Percentiles rank a stretch among this genome's conserved stretches.
These are phyloP conservation scores for Siphamia tubifer DNA, from an alignment of 2,113 vertebrate genomes.

Conservation along the genomic window DNA sequence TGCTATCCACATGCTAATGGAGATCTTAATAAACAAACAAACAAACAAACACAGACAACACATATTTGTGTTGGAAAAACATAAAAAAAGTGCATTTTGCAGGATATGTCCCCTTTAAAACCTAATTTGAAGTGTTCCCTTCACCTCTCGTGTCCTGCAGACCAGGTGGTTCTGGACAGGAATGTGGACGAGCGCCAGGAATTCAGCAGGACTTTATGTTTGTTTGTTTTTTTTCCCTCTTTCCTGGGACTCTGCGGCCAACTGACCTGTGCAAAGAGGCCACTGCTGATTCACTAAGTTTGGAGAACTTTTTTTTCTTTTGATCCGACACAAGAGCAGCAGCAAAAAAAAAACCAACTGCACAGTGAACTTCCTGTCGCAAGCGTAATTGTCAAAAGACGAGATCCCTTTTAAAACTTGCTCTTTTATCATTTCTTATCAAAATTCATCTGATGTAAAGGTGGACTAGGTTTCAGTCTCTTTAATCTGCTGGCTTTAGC, in stretches of 20 bases:
- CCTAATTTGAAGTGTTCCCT: background rate
- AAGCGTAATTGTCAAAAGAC: background rate
- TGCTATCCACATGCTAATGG: too few species aligned
- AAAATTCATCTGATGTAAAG: background rate
- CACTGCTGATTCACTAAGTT: constrained; percentile 17
- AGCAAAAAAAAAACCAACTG: background rate
- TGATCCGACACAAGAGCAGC: background rate
- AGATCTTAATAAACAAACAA: too few species aligned
- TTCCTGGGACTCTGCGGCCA: background rate
- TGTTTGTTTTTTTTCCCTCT: constrained; percentile 19
- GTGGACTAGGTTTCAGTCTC: background rate
- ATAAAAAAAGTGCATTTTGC: too few species aligned
- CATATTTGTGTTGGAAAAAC: too few species aligned
- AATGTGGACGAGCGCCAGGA: constrained; percentile 29
- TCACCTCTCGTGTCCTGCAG: background rate
- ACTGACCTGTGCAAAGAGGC: constrained; percentile 14
- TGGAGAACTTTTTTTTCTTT: constrained; percentile 12
- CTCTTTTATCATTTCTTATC: constrained; percentile 5
- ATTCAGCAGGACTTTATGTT: constrained; percentile 18
- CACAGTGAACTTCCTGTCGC: background rate
- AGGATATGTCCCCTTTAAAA: too few species aligned
- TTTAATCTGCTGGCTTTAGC: constrained; percentile 15
- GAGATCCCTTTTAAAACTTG: background rate
- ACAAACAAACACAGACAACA: too few species aligned
- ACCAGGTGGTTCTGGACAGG: constrained; percentile 42